These are phyloP conservation scores for Cynocephalus volans DNA, from an alignment of 2,113 vertebrate genomes.

Conservation along the genomic window DNA sequence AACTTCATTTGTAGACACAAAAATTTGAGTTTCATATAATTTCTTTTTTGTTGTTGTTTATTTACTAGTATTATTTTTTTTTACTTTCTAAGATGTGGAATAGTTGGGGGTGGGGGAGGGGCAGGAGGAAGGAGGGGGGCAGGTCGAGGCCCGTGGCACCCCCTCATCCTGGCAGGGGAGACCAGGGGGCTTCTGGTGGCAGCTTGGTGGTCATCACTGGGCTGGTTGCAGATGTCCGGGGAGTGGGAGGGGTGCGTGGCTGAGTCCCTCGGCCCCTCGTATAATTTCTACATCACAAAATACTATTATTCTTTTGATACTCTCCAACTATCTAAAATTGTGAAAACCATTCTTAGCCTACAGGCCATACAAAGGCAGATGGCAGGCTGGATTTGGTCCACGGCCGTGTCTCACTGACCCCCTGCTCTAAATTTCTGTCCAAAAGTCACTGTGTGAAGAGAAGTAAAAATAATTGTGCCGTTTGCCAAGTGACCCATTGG, in stretches of 20 bases:
- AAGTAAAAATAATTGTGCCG: background rate
- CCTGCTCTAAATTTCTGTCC: background rate
- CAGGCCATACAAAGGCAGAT: background rate
- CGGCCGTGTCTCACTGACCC: background rate
- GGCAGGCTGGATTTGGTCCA: fast-evolving
- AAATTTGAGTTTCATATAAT: fast-evolving
- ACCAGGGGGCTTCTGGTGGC: no score
- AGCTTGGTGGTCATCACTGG: no score
- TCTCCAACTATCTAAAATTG: background rate
- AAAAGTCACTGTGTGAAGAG: fast-evolving
- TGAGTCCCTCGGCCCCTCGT: no score
- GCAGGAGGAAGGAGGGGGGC: no score
- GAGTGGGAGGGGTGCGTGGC: no score
- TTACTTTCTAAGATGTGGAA: no score
- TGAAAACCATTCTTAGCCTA: background rate
- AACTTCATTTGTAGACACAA: fast-evolving
- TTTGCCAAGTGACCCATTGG: fast-evolving
- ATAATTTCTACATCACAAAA: background rate
- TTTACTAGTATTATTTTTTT: no score
- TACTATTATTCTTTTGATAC: background rate
- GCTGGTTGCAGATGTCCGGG: no score
- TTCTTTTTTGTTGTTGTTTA: no score
- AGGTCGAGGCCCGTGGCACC: no score
- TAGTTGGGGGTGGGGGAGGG: no score
- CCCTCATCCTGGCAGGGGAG: no score